Evolutionary conservation across 2,113 vertebrate genomes (phyloP), one percentile per base, ranked within the genome.

Genomic region (Lepus timidus): DNA sequence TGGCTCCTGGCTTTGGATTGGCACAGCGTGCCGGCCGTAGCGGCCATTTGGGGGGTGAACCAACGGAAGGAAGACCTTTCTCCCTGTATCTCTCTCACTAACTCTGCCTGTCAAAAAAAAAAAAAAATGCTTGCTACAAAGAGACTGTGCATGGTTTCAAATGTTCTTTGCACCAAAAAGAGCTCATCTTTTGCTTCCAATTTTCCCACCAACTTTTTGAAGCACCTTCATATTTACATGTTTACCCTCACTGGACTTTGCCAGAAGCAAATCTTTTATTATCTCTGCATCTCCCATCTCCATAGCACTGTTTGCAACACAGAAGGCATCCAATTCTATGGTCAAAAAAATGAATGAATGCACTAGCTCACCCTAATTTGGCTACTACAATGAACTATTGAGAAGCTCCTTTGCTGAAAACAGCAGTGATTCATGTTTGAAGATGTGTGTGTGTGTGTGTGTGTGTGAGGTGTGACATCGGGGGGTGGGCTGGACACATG

Each of bases 391-490:
- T 71, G 74, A 93, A 55, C 8, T 22, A 88, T 16, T 90, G 82
- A 83, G 49, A 95, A 61, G 6, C 6, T 39, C 68, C 44, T 95
- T 79, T 95, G 73, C 4, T 91, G 58, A 83, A 93, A 90, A 73
- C 2, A 85, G 19, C 12, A 78, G 2, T n/a, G 12, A 82, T 74
- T 31, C 85, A 20, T 20, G 20, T 87, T 84, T 85, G 62, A 75
- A 86, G 61, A 31, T 70, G 61, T 25, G 22, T 80, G n/a, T 39
- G 39, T 44, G 39, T 44, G 39, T 44, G 39, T 44, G 44, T 44
- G 44, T 44, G 44, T 44, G 44, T 44, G 44, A 1, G 36, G 2
- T 68, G 22, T 36, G 4, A 44, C 36, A 67, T 31, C 81, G 51
- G 89, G 39, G 6, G n/a, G 44, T 44, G 44, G 44, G 44, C 25